Base-by-base conservation (phyloP, 2,797 vertebrate species). In the Brotula barbata region DNA sequence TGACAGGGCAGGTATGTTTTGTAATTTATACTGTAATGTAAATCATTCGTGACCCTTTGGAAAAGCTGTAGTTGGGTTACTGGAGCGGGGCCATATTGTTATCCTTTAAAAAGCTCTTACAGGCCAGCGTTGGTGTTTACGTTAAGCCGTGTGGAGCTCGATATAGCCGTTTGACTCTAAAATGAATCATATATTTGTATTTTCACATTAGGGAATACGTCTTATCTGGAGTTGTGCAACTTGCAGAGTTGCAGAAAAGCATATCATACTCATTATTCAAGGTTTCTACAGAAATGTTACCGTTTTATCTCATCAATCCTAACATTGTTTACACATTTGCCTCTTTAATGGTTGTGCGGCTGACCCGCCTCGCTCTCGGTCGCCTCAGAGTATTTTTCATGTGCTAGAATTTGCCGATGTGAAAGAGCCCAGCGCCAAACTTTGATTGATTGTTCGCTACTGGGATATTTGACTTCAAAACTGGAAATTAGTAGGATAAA, bases 201-300 rank as follows among this genome's bases (percentile, higher is more conserved):
- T 28, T 25, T 25, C 46, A 37, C 37, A 45, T 36, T 22, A 22
- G 22, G 55, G 41, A 9, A 33, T 33, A 45, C 58, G 57, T 80
- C 76, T 84, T 64, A 86, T 85, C 72, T 81, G 34, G 36, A 12
- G 22, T 80, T 84, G 74, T 63, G 80, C 78, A 84, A 86, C 55
- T 10, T 11, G 31, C 65, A 15, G 57, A 49, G 45, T 46, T 17
- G 22, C 41, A 57, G 65, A 70, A 68, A 39, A 64, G 53, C 52
- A 42, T 47, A 53, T 25, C 68, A 39, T n/a, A n/a, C 14, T 39
- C 37, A 39, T 39, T 54, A 62, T 73, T 70, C 63, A 65, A 74
- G 71, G 52, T 73, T 73, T 58, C 46, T 43, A 13, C 22, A 44
- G 49, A 56, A 20, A 47, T 25, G 19, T 45, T 25, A 34, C 63